phyloP scores from a whole-genome alignment of 2,113 vertebrate genomes.

The Pygoscelis adeliae region DNA sequence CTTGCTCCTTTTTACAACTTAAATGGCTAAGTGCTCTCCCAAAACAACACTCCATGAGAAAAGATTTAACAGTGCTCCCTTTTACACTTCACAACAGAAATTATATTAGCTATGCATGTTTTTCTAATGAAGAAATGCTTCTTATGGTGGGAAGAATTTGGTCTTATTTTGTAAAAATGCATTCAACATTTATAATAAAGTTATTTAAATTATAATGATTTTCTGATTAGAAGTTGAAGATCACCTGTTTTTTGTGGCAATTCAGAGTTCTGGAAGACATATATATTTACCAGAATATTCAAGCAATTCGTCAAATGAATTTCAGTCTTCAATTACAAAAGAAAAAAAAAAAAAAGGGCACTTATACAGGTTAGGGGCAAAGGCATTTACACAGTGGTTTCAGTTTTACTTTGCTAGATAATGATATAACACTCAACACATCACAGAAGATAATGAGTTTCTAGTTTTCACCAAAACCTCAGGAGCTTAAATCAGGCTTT shows the following conservation, averaged over 20 bases:
- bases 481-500: slow-evolving; percentile 23
- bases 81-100: not conserved
- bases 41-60: not conserved
- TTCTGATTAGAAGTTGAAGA: slow-evolving; percentile 21
- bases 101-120: not conserved
- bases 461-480: slow-evolving; percentile 38
- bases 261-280: not conserved
- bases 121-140: not conserved
- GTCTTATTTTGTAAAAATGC: slow-evolving; percentile 1
- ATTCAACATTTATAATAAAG: not conserved
- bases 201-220: not conserved
- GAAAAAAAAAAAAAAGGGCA: not conserved
- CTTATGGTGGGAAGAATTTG: not conserved
- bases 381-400: not conserved
- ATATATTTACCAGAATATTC: not conserved
- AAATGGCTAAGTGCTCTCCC: not conserved
- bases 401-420: slow-evolving; percentile 32
- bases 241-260: not conserved
- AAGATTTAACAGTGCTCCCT: not conserved
- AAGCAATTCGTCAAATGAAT: slow-evolving; percentile 40
- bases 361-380: not conserved
- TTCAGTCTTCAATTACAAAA: slow-evolving; percentile 6
- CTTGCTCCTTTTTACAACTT: not conserved
- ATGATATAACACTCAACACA: not conserved
- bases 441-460: slow-evolving; percentile 45